A percentile compares a stretch with the other conserved stretches of the same genome.
Conservation (phyloP, 2,888 invertebrate species). For the Deilephila porcellus region DNA sequence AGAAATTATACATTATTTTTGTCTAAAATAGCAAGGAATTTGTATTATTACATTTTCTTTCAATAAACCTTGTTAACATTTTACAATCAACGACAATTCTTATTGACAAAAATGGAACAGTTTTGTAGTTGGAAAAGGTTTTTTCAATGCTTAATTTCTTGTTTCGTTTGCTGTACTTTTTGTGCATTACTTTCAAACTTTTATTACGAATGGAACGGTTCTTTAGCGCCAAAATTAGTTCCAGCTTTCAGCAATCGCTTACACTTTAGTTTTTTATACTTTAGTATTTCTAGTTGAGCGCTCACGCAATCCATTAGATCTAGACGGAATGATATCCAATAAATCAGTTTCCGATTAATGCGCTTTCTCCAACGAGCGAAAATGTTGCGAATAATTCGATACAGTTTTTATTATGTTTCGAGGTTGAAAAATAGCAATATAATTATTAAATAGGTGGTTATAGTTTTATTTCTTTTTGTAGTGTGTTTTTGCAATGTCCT, state of each 20-base stretch:
- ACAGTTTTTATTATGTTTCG: slow-evolving; percentile 40
- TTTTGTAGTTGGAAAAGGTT: not conserved
- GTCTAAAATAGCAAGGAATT: not conserved
- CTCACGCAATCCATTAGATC: slow-evolving; percentile 40
- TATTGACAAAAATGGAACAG: not conserved
- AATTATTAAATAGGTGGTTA: no score
- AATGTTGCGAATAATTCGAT: slow-evolving; percentile 46
- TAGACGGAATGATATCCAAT: slow-evolving; percentile 39
- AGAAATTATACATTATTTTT: not conserved
- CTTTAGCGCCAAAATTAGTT: slow-evolving; percentile 12
- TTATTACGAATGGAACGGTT: not conserved
- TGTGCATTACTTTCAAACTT: slow-evolving; percentile 6
- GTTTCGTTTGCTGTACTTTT: not conserved
- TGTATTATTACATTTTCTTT: not conserved
- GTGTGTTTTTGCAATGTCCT: no score
- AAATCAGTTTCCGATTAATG: slow-evolving; percentile 49
- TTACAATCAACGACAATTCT: not conserved
- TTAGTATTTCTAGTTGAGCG: slow-evolving; percentile 43
- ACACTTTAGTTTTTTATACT: slow-evolving; percentile 39
- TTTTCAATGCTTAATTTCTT: not conserved
- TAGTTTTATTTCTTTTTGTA: no score
- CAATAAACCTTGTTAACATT: not conserved
- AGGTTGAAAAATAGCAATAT: not conserved
- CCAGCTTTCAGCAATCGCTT: slow-evolving; percentile 34
- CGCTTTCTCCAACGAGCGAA: slow-evolving; percentile 51